Conservation (phyloP, 2,888 invertebrate species). For the Platerodrilus igneus region DNA sequence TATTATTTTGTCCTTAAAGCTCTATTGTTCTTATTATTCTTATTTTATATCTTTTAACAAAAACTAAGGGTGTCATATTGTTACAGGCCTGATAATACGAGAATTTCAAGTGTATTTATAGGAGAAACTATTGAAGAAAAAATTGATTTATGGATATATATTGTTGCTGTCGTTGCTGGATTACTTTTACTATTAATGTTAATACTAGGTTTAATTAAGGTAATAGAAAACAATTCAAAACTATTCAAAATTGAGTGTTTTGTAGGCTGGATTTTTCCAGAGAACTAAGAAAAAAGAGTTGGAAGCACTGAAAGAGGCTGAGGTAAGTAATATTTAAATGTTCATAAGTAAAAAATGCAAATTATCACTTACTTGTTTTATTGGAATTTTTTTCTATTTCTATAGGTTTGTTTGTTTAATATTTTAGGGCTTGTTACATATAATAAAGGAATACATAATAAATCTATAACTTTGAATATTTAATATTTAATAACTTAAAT, state of each 20-base stretch:
- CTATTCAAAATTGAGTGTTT: slow-evolving; percentile 21
- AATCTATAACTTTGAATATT: too few species aligned
- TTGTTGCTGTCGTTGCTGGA: slow-evolving; percentile 47
- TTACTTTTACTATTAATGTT: slow-evolving; percentile 44
- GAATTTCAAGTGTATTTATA: slow-evolving; percentile 43
- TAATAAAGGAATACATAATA: too few species aligned
- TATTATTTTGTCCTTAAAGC: too few species aligned
- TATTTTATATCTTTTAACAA: too few species aligned
- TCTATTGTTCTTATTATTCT: too few species aligned
- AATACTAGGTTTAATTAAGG: slow-evolving; percentile 42
- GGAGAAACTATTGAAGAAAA: slow-evolving; percentile 34
- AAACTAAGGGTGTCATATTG: too few species aligned
- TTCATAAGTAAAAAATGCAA: too few species aligned
- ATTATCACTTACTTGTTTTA: too few species aligned
- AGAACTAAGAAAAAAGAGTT: slow-evolving; percentile 49
- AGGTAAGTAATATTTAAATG: slow-evolving; percentile 31
- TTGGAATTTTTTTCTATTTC: too few species aligned
- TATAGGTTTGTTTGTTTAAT: too few species aligned
- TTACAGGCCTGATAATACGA: slow-evolving; percentile 34
- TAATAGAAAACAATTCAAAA: slow-evolving; percentile 17
- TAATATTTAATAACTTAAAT: too few species aligned
- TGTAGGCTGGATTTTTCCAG: slow-evolving; percentile 51
- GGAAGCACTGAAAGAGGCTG: slow-evolving; percentile 43
- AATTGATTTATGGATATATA: slow-evolving; percentile 48
- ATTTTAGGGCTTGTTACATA: too few species aligned